Evolutionary conservation across 2,888 invertebrate species (phyloP).

Genomic region (Phaonia tiefii): DNA sequence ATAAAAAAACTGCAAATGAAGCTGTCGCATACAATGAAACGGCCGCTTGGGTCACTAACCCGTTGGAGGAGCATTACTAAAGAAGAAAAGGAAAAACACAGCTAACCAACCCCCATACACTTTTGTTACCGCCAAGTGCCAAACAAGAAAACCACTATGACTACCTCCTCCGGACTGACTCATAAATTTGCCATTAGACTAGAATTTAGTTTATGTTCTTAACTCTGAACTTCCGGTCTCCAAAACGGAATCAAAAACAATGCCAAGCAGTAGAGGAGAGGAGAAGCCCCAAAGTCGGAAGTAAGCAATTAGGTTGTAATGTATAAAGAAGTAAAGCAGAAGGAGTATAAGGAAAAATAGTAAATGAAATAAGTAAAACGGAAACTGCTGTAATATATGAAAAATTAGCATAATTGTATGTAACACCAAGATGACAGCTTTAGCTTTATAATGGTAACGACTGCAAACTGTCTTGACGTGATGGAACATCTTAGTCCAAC

Average conservation of each 20-base stretch:
- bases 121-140: not conserved
- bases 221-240: conserved; percentile 56
- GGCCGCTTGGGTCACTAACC: conserved; percentile 10
- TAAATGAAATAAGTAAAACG: conserved; percentile 24
- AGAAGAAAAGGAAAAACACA: conserved; percentile 1
- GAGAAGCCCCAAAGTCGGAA: conserved; percentile 45
- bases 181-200: conserved; percentile 34
- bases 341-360: not conserved
- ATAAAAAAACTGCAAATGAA: not conserved
- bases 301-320: conserved; percentile 62
- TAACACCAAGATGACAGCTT: conserved; percentile 64
- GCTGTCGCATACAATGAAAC: not conserved
- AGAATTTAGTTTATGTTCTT: conserved; percentile 26
- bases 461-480: not conserved
- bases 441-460: conserved; percentile 57
- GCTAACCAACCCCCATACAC: conserved; percentile 13
- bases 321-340: conserved; percentile 33
- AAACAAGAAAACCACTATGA: not conserved
- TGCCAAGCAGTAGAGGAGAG: not conserved
- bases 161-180: not conserved
- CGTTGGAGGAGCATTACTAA: conserved; percentile 18
- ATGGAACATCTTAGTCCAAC: not conserved
- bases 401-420: conserved; percentile 64
- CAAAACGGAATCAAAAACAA: conserved; percentile 16
- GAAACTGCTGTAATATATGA: conserved; percentile 22